A percentile compares a stretch with the other conserved stretches of the same genome.
Evolutionary conservation across 2,113 vertebrate genomes (phyloP).

Genomic region (Semnopithecus entellus): DNA sequence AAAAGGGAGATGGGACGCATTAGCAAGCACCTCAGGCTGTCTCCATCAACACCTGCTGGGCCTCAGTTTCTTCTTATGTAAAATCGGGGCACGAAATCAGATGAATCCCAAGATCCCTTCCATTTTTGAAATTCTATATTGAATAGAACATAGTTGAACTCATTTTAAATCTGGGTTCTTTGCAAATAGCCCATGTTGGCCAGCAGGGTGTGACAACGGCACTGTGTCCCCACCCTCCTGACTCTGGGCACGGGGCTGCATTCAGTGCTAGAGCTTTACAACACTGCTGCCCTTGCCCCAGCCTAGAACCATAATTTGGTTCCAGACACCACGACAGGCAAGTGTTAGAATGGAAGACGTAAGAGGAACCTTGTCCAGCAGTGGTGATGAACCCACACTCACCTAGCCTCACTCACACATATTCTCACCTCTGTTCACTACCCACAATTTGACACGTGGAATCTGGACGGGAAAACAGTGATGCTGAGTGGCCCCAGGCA

Average conservation of each 20-base stretch:
- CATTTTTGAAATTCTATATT: not conserved
- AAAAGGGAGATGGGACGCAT: not conserved
- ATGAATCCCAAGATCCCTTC: not conserved
- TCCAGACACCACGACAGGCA: not conserved
- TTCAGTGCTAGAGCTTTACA: not conserved
- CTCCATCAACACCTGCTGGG: not conserved
- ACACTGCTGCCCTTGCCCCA: not conserved
- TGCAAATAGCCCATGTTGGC: not conserved
- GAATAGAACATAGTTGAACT: not conserved
- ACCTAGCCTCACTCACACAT: not conserved
- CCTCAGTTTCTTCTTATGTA: not conserved
- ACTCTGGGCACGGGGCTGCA: not conserved
- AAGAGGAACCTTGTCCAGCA: not conserved
- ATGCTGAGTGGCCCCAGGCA: not conserved
- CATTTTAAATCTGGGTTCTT: not conserved
- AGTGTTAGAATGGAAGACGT: not conserved
- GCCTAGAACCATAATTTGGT: not conserved
- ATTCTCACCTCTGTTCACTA: not conserved
- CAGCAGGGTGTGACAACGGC: not conserved
- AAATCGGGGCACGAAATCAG: not conserved
- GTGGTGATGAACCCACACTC: not conserved
- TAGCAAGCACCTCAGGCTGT: not conserved
- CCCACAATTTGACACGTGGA: not conserved
- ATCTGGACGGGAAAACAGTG: not conserved
- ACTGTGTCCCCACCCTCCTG: not conserved